Base-by-base conservation (phyloP, 2,888 invertebrate genomes). In the Lucinisca nassula region DNA sequence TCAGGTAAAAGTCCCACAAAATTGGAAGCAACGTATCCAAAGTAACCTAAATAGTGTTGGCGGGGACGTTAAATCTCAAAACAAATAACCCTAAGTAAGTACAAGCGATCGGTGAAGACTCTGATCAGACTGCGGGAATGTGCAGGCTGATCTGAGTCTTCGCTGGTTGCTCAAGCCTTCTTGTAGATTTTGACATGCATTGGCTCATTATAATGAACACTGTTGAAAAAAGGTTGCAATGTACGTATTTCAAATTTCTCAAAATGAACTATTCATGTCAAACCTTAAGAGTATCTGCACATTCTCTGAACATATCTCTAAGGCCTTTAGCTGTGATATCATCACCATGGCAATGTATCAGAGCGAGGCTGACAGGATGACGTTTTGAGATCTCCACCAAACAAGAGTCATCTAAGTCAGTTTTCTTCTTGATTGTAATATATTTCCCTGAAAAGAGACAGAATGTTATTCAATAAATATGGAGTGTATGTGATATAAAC, bases 271-370 rank as follows among this genome's bases (percentile, higher is more conserved):
- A 45, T 45, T 45, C 17, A 45, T 45, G 30, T 61, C 90, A 67
- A 49, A 94, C 94, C 93, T 91, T 90, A 6, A 95, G 92, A 40
- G 90, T 87, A 27, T 93, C 90, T 12, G 93, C 90, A 88, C 94
- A 93, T 38, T 94, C 92, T 81, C 91, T 91, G 90, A 96, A 96
- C 74, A 96, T 91, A 24, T 95, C 93, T 27, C 94, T 82, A 24
- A 96, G 92, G 0, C 95, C 95, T 49, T 91, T 88, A 10, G 92
- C 92, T 0, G 94, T 93, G n/a, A 95, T 91, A 14, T 92, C 84
- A n/a, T 94, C 93, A 0, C 96, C 96, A 58, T 94, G 94, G 88
- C 96, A 96, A 90, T 95, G 95, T 58, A 95, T 93, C 58, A 96
- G 90, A 37, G 93, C 93, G 30, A 96, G 89, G 35, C 94, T 95